Evolutionary conservation across 2,888 invertebrate species (phyloP).

Genomic region (Pogonocherus hispidulus): DNA sequence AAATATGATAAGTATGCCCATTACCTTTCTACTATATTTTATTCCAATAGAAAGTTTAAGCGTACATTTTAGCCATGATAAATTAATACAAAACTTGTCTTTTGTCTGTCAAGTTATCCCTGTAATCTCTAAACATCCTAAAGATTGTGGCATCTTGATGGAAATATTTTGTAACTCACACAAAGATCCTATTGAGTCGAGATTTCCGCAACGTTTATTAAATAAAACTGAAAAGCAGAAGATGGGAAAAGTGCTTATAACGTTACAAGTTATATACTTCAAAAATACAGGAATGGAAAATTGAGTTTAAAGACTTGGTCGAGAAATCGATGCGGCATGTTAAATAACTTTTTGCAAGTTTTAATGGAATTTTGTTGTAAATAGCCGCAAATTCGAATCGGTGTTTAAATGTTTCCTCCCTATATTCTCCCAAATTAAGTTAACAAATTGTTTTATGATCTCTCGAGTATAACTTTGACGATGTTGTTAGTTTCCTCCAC

Average conservation of each 20-base stretch:
- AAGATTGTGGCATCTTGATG: neutral
- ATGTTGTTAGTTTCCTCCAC: too few relatives aligned
- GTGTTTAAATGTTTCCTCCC: neutral
- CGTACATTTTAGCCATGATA: neutral
- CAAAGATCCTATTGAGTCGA: neutral
- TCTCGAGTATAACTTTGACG: too few relatives aligned
- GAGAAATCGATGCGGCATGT: neutral
- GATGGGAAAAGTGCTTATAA: conserved; percentile 1
- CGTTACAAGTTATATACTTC: neutral
- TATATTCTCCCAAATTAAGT: neutral
- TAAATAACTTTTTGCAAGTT: neutral
- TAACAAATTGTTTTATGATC: too few relatives aligned
- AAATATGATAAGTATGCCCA: too few relatives aligned
- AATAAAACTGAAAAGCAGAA: neutral
- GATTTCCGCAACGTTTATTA: conserved; percentile 16
- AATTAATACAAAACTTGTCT: neutral
- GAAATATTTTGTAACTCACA: neutral
- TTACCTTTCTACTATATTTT: neutral
- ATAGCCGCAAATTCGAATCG: neutral
- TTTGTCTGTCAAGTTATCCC: neutral
- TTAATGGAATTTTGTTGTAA: neutral
- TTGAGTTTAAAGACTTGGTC: conserved; percentile 17
- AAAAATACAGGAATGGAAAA: conserved; percentile 1
- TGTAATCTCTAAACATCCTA: neutral
- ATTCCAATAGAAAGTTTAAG: conserved; percentile 3